phyloP scores from a whole-genome alignment of 2,888 invertebrate species.

The Luperina testacea region DNA sequence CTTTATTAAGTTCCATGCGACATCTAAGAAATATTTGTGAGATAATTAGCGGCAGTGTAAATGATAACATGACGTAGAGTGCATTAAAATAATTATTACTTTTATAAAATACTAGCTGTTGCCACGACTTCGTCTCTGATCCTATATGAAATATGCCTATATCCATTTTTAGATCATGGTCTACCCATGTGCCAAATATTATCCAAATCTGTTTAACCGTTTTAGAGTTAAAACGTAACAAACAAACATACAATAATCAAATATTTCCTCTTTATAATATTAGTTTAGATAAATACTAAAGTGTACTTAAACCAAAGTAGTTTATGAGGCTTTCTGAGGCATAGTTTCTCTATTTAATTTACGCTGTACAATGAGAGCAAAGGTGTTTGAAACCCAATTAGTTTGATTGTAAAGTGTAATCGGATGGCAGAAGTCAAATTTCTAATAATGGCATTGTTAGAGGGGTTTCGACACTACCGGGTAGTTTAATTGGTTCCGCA shows the following conservation, averaged over 20 bases:
- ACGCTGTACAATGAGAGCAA: conserved; percentile 16
- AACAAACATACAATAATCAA: background rate
- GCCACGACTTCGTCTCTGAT: background rate
- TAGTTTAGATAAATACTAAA: background rate
- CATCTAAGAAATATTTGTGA: conserved; percentile 19
- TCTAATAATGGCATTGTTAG: conserved; percentile 57
- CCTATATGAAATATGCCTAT: background rate
- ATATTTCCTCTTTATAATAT: background rate
- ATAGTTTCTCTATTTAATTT: background rate
- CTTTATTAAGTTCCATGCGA: conserved; percentile 48
- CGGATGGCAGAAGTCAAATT: conserved; percentile 43
- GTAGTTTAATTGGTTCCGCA: conserved; percentile 76
- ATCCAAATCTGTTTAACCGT: background rate
- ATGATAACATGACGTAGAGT: background rate
- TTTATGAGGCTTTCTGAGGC: background rate
- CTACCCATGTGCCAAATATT: background rate
- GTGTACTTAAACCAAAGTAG: background rate
- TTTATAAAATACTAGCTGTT: background rate
- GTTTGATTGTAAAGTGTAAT: conserved; percentile 59
- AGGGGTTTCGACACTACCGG: conserved; percentile 51
- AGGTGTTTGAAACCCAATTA: conserved; percentile 43
- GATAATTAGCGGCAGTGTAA: background rate
- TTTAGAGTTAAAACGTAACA: background rate
- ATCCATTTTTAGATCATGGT: background rate
- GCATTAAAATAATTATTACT: conserved; percentile 1